Evolutionary conservation across 2,888 invertebrate genomes (phyloP), one percentile per base, ranked within the genome.

Genomic region (Volucella bombylans): DNA sequence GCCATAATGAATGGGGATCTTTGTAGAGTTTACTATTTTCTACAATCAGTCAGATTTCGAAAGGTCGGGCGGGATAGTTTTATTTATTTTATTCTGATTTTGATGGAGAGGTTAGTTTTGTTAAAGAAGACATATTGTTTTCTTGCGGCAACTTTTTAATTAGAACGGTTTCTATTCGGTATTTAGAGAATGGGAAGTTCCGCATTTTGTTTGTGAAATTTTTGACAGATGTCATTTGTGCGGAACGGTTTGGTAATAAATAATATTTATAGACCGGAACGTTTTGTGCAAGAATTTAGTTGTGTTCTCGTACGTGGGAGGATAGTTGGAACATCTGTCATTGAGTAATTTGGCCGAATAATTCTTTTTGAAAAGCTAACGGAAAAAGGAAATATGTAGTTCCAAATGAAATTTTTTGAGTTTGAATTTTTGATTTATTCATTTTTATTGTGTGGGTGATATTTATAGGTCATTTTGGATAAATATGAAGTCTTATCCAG

Each of bases 1-100:
- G 55, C 50, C 39, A 47, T 43, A 43, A 67, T 68, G 54, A 39
- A 69, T 59, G 47, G 43, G 31, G 38, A 18, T 76, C 68, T 69
- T 65, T 71, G 64, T 64, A 47, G n/a, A 23, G 38, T 8, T 55
- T 14, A 54, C 54, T 61, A 14, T 62, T 49, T 31, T 57, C 12
- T 38, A 50, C 2, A 15, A 57, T 49, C 54, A 49, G 38, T 39
- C 49, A 10, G 18, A 65, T 80, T 73, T 74, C 18, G 18, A 67
- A 73, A 73, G 52, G 38, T 45, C 52, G 52, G 14, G 10, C 57
- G 49, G 41, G 38, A 39, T 43, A 18, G 15, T 61, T 45, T 45
- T 15, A 41, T 59, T 59, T 57, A 15, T 15, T 49, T 50, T 39
- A 8, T 49, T 62, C 52, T n/a, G 10, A 14, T 39, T 68, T 55